phyloP scores from a whole-genome alignment of 2,888 invertebrate species.

The Conchocele bisecta region DNA sequence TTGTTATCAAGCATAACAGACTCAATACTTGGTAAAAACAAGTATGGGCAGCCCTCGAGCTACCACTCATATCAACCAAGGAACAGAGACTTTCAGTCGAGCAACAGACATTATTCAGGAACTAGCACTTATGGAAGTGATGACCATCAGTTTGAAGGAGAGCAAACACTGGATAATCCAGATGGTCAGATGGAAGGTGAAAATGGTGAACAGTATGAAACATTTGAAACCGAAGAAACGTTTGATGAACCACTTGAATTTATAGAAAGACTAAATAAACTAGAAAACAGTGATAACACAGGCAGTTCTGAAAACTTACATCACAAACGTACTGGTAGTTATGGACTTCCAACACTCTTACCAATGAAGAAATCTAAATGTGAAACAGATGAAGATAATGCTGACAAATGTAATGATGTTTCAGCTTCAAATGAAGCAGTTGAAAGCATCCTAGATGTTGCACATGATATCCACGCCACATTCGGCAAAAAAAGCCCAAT shows the following conservation, averaged over 20 bases:
- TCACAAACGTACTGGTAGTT: constrained; percentile 18
- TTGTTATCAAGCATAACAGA: too few species aligned
- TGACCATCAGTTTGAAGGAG: too few species aligned
- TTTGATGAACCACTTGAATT: constrained; percentile 52
- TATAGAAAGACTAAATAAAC: constrained; percentile 44
- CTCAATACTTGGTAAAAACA: too few species aligned
- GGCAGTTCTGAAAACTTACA: not conserved
- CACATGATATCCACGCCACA: constrained; percentile 50
- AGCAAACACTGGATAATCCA: not conserved
- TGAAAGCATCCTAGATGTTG: constrained; percentile 46
- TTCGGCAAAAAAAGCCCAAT: constrained; percentile 49
- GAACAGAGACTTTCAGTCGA: too few species aligned
- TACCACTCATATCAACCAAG: too few species aligned
- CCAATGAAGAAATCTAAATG: constrained; percentile 37
- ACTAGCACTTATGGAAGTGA: too few species aligned
- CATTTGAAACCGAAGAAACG: constrained; percentile 25
- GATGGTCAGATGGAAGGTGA: not conserved
- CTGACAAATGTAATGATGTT: constrained; percentile 17
- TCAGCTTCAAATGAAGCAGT: constrained; percentile 34
- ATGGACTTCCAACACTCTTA: constrained; percentile 36
- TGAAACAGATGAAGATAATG: constrained; percentile 2
- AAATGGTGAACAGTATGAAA: constrained; percentile 16
- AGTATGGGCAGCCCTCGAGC: too few species aligned
- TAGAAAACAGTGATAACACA: constrained; percentile 9
- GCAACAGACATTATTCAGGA: too few species aligned